phyloP scores from a whole-genome alignment of 2,797 vertebrate species.

The Propithecus deckenii region DNA sequence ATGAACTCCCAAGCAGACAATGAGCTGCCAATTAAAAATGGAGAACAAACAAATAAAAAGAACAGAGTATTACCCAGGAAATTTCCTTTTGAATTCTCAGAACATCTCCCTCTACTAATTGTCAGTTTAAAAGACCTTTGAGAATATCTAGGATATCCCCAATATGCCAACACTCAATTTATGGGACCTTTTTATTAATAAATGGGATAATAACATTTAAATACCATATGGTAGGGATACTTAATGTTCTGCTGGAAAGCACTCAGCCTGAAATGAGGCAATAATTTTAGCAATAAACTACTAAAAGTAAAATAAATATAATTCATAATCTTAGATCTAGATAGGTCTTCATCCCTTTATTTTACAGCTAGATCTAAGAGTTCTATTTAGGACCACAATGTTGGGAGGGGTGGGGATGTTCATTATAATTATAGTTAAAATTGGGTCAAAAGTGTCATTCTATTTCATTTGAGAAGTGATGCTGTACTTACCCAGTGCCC shows the following conservation, averaged over 20 bases:
- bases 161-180: neutral
- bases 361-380: slow-evolving; percentile 1
- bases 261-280: slow-evolving; percentile 8
- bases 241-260: slow-evolving; percentile 40
- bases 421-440: neutral
- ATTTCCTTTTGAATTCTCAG: slow-evolving; percentile 28
- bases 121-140: slow-evolving; percentile 32
- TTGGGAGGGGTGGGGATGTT: neutral
- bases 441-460: neutral
- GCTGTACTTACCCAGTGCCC: neutral
- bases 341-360: neutral
- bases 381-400: neutral
- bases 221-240: neutral
- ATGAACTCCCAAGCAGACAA: slow-evolving; percentile 42
- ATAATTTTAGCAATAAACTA: slow-evolving; percentile 41
- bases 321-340: slow-evolving; percentile 38
- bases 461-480: neutral
- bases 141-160: slow-evolving; percentile 16
- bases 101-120: slow-evolving; percentile 22
- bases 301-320: slow-evolving; percentile 46
- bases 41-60: slow-evolving; percentile 64
- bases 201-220: slow-evolving; percentile 30
- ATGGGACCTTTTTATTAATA: slow-evolving; percentile 38
- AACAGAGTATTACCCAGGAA: slow-evolving; percentile 38
- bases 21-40: slow-evolving; percentile 55